These are phyloP conservation scores for Notocelia uddmanniana DNA, from an alignment of 2,888 invertebrate genomes.

Conservation along the genomic window DNA sequence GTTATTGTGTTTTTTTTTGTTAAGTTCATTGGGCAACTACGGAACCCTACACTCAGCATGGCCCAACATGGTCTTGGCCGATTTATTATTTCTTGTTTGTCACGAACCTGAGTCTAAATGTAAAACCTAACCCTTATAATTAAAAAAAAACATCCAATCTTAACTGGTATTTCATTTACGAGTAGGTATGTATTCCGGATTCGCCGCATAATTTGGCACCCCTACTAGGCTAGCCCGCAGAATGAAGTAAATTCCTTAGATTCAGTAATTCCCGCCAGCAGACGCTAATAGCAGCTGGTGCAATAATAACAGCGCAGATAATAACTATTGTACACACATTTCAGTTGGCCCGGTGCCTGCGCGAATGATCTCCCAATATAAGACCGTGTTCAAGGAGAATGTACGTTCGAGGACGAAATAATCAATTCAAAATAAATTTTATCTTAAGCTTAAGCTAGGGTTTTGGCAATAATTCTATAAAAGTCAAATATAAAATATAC, in stretches of 20 bases:
- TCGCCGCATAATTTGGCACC: slow-evolving; percentile 8
- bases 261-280: slow-evolving; percentile 11
- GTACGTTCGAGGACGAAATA: slow-evolving; percentile 9
- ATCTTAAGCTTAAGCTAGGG: no score
- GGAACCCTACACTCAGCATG: no score
- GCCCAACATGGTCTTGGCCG: no score
- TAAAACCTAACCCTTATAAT: no score
- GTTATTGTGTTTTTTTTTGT: no score
- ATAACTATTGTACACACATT: slow-evolving; percentile 47
- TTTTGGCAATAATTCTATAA: no score
- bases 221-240: slow-evolving; percentile 4
- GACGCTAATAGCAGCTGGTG: slow-evolving; percentile 22
- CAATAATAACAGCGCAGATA: slow-evolving; percentile 38
- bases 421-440: no score
- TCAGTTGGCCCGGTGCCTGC: slow-evolving; percentile 59
- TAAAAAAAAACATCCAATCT: background rate
- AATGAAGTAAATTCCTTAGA: slow-evolving; percentile 20
- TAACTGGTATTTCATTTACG: background rate
- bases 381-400: slow-evolving; percentile 47
- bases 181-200: background rate
- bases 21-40: no score
- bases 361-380: slow-evolving; percentile 56
- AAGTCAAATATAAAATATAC: no score
- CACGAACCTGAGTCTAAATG: no score
- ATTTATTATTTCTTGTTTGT: no score